Conservation (phyloP, 1,140 invertebrate species). For the Plutomurus gul region DNA sequence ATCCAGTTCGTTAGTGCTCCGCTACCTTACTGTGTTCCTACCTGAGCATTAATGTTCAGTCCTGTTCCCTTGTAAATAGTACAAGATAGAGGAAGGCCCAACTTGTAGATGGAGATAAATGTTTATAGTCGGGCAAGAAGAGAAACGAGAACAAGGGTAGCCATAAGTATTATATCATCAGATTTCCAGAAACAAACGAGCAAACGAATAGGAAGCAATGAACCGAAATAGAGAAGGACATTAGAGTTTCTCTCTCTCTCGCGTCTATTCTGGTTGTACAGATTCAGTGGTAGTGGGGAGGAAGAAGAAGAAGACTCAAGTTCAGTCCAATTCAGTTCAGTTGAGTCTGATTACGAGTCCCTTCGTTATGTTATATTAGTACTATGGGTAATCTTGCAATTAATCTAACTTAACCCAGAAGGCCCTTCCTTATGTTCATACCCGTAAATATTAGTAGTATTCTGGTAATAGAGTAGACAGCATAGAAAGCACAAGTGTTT, state of each 20-base stretch:
- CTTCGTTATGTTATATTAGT: neutral
- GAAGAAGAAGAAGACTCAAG: neutral
- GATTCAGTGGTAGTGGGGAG: neutral
- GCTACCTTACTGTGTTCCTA: too few species aligned
- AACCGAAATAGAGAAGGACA: neutral
- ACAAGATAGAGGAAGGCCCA: too few species aligned
- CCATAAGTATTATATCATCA: constrained; percentile 5
- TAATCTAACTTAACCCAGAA: constrained; percentile 6
- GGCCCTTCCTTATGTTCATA: neutral
- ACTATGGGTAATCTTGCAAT: neutral
- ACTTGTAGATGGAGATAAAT: neutral
- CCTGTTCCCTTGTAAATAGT: too few species aligned
- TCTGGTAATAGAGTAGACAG: neutral
- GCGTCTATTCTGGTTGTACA: neutral
- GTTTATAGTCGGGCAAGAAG: neutral
- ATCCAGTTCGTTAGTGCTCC: too few species aligned
- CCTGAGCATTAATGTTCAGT: neutral
- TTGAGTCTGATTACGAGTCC: too few species aligned
- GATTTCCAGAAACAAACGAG: neutral
- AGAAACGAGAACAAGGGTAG: neutral
- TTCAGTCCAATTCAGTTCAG: too few species aligned
- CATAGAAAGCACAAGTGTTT: too few species aligned
- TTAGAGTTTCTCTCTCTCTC: neutral
- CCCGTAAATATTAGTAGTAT: neutral
- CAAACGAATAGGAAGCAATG: neutral